These are phyloP conservation scores for Leucania comma DNA, from an alignment of 2,888 invertebrate genomes.

Conservation along the genomic window DNA sequence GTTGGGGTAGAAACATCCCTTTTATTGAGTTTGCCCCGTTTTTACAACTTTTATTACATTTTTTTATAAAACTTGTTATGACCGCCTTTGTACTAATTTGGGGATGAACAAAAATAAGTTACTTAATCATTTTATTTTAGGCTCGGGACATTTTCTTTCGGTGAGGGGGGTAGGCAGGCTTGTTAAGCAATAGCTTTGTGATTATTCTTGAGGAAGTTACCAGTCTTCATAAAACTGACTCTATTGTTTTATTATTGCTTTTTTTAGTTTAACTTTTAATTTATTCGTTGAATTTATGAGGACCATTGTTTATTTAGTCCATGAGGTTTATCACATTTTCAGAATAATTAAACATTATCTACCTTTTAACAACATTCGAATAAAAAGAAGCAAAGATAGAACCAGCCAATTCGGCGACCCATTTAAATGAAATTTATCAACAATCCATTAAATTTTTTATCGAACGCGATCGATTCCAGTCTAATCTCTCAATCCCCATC, in stretches of 20 bases:
- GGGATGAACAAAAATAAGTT: constrained; percentile 61
- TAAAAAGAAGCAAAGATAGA: not conserved
- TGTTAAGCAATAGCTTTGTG: constrained; percentile 27
- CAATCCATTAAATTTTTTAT: constrained; percentile 19
- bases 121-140: constrained; percentile 60
- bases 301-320: not conserved
- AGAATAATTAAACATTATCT: not conserved
- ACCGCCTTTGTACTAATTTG: constrained; percentile 51
- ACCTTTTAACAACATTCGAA: not conserved
- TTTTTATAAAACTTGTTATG: constrained; percentile 56
- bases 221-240: constrained; percentile 30
- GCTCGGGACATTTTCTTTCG: constrained; percentile 15
- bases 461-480: constrained; percentile 9
- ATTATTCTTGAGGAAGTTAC: constrained; percentile 36
- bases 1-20: constrained; percentile 55
- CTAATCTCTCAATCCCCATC: constrained; percentile 38
- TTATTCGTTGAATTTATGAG: not conserved
- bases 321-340: not conserved
- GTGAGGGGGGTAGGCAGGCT: constrained; percentile 20
- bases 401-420: not conserved
- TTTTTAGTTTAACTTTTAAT: constrained; percentile 7
- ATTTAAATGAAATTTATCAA: not conserved
- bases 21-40: constrained; percentile 61
- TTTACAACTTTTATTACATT: constrained; percentile 63
- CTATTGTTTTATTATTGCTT: constrained; percentile 19